Evolutionary conservation across 2,888 invertebrate species (phyloP).

Genomic region (Phrixothrix hirtus): DNA sequence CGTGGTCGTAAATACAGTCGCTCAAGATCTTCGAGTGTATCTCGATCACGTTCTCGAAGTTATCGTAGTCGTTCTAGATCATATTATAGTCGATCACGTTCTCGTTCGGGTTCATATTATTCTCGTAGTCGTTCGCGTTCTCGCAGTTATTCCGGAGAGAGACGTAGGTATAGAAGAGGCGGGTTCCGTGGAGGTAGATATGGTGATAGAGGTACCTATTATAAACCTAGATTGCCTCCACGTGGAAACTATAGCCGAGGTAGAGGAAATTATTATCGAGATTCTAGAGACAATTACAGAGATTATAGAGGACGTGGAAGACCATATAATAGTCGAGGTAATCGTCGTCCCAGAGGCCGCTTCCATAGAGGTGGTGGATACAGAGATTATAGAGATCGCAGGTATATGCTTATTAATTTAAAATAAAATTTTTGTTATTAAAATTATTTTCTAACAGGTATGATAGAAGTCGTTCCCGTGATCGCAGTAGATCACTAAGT

Average conservation of each 20-base stretch:
- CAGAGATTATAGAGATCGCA: conserved; percentile 70
- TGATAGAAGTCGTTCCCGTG: conserved; percentile 63
- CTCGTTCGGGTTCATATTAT: conserved; percentile 59
- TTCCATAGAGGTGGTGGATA: conserved; percentile 57
- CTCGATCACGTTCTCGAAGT: conserved; percentile 56
- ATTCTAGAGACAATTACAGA: conserved; percentile 43
- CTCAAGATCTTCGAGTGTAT: conserved; percentile 55
- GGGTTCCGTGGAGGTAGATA: conserved; percentile 57
- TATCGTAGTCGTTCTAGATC: conserved; percentile 63
- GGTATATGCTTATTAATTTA: too few species aligned
- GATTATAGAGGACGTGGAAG: conserved; percentile 52
- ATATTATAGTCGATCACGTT: conserved; percentile 61
- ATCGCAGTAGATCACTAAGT: conserved; percentile 57
- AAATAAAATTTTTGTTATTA: too few species aligned
- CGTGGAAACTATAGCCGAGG: conserved; percentile 54
- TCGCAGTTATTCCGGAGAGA: conserved; percentile 62
- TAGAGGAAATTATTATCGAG: conserved; percentile 50
- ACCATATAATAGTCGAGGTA: conserved; percentile 44
- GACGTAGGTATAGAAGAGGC: conserved; percentile 57
- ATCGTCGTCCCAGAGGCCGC: conserved; percentile 47
- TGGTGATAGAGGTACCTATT: conserved; percentile 76
- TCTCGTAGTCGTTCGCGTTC: conserved; percentile 64
- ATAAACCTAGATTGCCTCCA: conserved; percentile 75
- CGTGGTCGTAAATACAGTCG: conserved; percentile 55
- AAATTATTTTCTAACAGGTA: conserved; percentile 45